phyloP scores from a whole-genome alignment of 2,113 vertebrate species.

The Catharus bicknelli region DNA sequence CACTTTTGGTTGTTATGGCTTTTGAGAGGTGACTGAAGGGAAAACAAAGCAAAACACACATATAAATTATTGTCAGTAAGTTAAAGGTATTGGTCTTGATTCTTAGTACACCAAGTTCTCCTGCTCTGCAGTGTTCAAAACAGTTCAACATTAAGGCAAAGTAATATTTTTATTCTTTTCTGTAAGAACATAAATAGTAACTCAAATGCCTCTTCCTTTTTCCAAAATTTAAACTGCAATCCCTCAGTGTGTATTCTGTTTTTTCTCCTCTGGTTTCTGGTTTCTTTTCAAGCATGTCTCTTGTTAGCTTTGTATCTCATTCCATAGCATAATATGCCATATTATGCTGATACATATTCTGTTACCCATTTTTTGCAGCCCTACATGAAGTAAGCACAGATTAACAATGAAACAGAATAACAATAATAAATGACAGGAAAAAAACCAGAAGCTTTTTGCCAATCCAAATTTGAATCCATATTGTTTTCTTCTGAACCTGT shows the following conservation, averaged over 20 bases:
- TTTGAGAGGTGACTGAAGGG: slow-evolving; percentile 31
- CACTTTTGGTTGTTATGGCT: not conserved
- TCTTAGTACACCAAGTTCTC: not conserved
- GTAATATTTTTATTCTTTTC: not conserved
- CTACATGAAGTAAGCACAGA: not conserved
- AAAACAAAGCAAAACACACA: slow-evolving; percentile 10
- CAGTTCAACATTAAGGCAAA: not conserved
- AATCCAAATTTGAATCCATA: not conserved
- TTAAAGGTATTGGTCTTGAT: not conserved
- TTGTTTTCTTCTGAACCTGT: not conserved
- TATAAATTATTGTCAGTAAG: not conserved
- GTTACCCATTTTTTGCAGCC: not conserved
- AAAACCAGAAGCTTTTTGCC: not conserved
- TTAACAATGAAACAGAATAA: not conserved
- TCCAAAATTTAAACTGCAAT: not conserved
- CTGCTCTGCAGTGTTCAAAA: not conserved
- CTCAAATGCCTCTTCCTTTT: not conserved
- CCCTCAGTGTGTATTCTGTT: not conserved
- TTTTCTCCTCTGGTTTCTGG: not conserved
- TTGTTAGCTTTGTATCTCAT: not conserved
- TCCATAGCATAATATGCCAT: not conserved
- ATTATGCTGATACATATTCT: not conserved
- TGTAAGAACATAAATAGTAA: not conserved
- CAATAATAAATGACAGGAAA: not conserved
- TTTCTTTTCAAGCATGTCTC: not conserved